Base-by-base conservation (phyloP, 2,113 vertebrate genomes). In the Argyrosomus japonicus region DNA sequence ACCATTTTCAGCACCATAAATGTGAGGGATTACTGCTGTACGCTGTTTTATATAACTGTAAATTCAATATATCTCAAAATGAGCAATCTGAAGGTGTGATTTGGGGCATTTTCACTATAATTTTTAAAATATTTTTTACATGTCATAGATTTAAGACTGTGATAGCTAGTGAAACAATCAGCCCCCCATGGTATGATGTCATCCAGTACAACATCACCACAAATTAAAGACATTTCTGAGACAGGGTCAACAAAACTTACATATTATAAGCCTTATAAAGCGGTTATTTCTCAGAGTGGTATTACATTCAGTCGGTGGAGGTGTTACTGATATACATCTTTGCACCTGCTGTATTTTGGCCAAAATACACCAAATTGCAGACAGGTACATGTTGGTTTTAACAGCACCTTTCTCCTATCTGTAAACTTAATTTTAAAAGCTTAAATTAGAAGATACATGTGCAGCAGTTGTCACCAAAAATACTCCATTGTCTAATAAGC, bases 401-500 rank as follows among this genome's bases (percentile, higher is more conserved):
- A 36, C 32, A 36, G 32, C 32, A 36, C 32, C 6, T 48, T 47
- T 48, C 32, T n/a, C 3, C 18, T 11, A 5, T 15, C 23, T 29
- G 23, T 3, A 21, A 27, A 21, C 9, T 19, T 17, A 3, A 6
- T 27, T 0, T 5, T 4, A 15, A 23, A 51, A 43, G 43, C 19
- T 29, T 15, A 0, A 21, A 25, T 29, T 2, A 1, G 57, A 13
- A 1, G 5, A 69, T 29, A 21, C 21, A 14, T 45, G 2, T 58
- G 73, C 51, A 29, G 53, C 70, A 71, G 63, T 2, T 64, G 0
- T 18, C 19, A 72, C 15, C 54, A 43, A 47, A 77, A 40, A 13
- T 9, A 4, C 70, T 65, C 53, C 56, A 87, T 86, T 87, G 80
- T 87, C 78, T 71, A 6, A 48, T 0, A 21, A 47, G 11, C 71